Conservation (phyloP, 2,888 invertebrate species). For the Geophilus truncorum region DNA sequence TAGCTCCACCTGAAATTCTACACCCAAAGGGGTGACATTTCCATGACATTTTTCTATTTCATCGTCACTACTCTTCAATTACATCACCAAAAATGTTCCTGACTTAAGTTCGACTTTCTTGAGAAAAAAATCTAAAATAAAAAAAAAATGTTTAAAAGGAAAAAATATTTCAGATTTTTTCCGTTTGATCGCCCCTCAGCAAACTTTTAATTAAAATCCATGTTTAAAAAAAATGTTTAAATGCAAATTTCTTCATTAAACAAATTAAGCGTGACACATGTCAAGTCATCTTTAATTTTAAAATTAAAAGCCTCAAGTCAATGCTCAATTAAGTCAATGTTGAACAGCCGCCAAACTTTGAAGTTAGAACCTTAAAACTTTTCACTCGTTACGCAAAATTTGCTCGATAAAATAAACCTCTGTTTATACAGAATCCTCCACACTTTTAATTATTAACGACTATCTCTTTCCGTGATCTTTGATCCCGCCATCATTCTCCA, state of each 20-base stretch:
- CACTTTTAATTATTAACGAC: neutral
- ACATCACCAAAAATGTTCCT: neutral
- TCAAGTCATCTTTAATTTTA: neutral
- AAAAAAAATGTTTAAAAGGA: neutral
- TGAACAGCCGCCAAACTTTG: neutral
- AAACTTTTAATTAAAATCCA: neutral
- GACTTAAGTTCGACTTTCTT: neutral
- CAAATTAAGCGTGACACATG: neutral
- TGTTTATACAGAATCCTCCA: neutral
- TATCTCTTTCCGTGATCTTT: neutral
- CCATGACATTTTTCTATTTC: neutral
- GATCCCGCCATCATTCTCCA: neutral
- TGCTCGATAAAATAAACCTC: neutral
- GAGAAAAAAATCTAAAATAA: neutral
- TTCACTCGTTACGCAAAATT: neutral
- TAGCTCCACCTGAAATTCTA: conserved; percentile 16
- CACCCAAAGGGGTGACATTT: neutral
- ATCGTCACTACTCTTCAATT: neutral
- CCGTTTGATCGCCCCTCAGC: too few relatives aligned
- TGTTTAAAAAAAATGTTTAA: neutral
- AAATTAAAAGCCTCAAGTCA: conserved; percentile 4
- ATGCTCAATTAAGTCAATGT: neutral
- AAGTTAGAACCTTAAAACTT: neutral
- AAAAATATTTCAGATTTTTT: too few relatives aligned
- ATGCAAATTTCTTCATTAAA: conserved; percentile 1